Percentiles rank a stretch among this genome's conserved stretches.
Conservation (phyloP, 2,113 vertebrate species). For the Passer domesticus region DNA sequence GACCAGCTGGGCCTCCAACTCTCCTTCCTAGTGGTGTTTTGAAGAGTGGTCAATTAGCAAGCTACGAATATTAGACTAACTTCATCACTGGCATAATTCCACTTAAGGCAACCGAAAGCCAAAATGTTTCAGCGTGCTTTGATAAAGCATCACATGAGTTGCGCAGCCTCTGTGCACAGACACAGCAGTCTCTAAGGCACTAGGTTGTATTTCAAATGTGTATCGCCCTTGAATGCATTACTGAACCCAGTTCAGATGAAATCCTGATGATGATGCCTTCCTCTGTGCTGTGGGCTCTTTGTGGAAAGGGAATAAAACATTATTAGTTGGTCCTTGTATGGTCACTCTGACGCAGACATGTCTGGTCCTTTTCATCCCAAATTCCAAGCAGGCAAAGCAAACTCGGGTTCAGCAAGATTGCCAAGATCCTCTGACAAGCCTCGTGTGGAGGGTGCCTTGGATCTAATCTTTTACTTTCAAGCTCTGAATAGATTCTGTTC, state of each 20-base stretch:
- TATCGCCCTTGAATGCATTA: not conserved
- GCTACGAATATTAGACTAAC: not conserved
- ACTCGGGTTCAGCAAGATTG: not conserved
- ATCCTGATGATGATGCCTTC: not conserved
- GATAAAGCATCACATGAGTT: not conserved
- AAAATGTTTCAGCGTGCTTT: not conserved
- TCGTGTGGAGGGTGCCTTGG: not conserved
- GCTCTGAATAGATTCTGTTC: not conserved
- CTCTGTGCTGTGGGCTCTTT: not conserved
- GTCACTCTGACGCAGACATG: not conserved
- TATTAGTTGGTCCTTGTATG: accelerated
- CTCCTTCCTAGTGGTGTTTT: not conserved
- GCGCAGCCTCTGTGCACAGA: not conserved
- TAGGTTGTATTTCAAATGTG: not conserved
- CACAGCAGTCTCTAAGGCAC: not conserved
- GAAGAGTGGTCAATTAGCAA: not conserved
- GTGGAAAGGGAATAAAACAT: not conserved
- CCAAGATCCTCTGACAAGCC: not conserved
- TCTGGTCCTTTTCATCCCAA: not conserved
- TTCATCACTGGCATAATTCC: not conserved
- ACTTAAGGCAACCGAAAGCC: not conserved
- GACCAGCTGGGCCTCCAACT: not conserved
- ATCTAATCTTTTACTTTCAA: not conserved
- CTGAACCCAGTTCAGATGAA: not conserved
- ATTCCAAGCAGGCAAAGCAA: not conserved